phyloP scores from a whole-genome alignment of 1,140 invertebrate genomes.

The Conopomorpha cramerella region DNA sequence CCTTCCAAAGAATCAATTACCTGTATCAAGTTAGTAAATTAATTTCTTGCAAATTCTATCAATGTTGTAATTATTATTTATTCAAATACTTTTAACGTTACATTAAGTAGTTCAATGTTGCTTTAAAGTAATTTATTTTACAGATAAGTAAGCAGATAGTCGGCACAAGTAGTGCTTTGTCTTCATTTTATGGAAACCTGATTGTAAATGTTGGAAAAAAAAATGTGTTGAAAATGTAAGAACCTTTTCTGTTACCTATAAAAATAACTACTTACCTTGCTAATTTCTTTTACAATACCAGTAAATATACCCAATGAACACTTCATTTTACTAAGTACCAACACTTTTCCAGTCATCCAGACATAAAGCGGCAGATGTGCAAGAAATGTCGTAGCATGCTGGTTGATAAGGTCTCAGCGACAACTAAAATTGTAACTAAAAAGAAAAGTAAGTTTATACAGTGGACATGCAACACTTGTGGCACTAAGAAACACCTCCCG shows the following conservation, averaged over 20 bases:
- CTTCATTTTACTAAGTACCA: no score
- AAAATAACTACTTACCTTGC: conserved; percentile 1
- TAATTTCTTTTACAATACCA: neutral
- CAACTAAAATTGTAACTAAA: conserved; percentile 48
- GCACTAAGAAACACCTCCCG: conserved; percentile 29
- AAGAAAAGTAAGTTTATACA: conserved; percentile 33
- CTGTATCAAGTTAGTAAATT: conserved; percentile 53
- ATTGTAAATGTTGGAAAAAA: conserved; percentile 60
- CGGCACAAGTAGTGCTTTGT: conserved; percentile 33
- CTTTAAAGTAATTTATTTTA: conserved; percentile 16
- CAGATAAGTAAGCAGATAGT: conserved; percentile 54
- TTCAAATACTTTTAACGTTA: no score
- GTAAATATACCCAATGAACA: no score
- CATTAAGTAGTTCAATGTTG: conserved; percentile 8
- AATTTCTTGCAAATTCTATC: no score
- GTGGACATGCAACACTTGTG: conserved; percentile 50
- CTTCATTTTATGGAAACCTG: conserved; percentile 57
- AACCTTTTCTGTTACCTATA: conserved; percentile 11
- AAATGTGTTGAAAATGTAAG: conserved; percentile 62
- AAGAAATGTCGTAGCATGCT: conserved; percentile 56
- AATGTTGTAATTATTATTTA: no score
- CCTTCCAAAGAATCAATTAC: conserved; percentile 62
- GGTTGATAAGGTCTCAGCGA: conserved; percentile 39
- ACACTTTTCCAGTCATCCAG: conserved; percentile 48
- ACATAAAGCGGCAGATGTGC: conserved; percentile 59